Conservation (phyloP, 1,140 invertebrate genomes). For the Mya arenaria region DNA sequence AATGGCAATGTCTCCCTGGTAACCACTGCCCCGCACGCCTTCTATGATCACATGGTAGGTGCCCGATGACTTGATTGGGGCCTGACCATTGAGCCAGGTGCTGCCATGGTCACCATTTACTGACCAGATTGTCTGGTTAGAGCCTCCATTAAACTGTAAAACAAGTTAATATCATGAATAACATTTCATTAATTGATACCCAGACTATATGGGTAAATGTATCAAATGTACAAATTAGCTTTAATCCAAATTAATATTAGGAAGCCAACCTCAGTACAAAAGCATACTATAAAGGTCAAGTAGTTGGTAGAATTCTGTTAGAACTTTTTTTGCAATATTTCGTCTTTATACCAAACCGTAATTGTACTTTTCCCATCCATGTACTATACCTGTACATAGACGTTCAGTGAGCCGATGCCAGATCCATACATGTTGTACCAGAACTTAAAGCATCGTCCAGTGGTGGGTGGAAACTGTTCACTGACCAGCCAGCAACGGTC, state of each 20-base stretch:
- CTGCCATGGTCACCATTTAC: slow-evolving; percentile 68
- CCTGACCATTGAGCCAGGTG: slow-evolving; percentile 68
- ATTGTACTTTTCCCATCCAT: too few species aligned
- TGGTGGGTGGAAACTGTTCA: slow-evolving; percentile 58
- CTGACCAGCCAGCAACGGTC: slow-evolving; percentile 70
- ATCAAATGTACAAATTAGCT: too few species aligned
- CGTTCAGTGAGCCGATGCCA: slow-evolving; percentile 66
- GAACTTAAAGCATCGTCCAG: slow-evolving; percentile 65
- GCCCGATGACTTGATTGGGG: slow-evolving; percentile 58
- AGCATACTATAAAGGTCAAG: too few species aligned
- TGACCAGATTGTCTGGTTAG: slow-evolving; percentile 67
- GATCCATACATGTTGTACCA: slow-evolving; percentile 75
- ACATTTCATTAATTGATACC: too few species aligned
- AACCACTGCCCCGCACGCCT: slow-evolving; percentile 66
- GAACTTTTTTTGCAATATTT: too few species aligned
- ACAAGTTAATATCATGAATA: too few species aligned
- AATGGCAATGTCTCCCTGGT: slow-evolving; percentile 74
- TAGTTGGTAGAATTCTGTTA: too few species aligned
- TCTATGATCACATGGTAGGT: slow-evolving; percentile 63
- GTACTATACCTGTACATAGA: slow-evolving; percentile 51
- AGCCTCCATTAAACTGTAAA: slow-evolving; percentile 5
- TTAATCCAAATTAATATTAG: too few species aligned
- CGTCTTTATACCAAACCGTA: too few species aligned
- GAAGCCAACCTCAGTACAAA: too few species aligned
- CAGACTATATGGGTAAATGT: too few species aligned